Evolutionary conservation across 2,113 vertebrate genomes (phyloP).

Genomic region (rat (Rattus norvegicus)): DNA sequence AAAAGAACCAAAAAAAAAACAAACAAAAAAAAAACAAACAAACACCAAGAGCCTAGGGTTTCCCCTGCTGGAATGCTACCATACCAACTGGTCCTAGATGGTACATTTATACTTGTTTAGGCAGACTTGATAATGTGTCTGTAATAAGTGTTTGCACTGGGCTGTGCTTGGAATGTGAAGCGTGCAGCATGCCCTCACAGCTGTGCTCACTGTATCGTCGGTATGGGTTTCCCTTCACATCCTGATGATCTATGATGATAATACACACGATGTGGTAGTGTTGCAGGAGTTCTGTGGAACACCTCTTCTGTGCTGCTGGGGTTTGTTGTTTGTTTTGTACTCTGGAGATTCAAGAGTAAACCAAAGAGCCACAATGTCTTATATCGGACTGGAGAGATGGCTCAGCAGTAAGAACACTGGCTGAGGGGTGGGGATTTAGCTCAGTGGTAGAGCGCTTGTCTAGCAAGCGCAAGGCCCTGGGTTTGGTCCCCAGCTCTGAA

Average conservation of each 20-base stretch:
- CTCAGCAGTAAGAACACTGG: background rate
- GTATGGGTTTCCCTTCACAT: background rate
- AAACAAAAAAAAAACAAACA: too few species aligned
- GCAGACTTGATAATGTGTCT: background rate
- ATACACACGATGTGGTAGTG: background rate
- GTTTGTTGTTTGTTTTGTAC: background rate
- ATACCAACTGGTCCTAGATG: background rate
- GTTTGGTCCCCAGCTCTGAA: too few species aligned
- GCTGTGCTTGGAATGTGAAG: background rate
- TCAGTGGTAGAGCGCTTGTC: too few species aligned
- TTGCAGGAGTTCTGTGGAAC: background rate
- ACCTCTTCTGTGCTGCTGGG: background rate
- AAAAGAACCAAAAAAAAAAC: too few species aligned
- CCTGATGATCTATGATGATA: background rate
- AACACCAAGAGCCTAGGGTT: background rate
- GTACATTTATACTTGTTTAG: slow-evolving; percentile 10
- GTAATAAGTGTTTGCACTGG: background rate
- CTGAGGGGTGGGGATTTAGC: too few species aligned
- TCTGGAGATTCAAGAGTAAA: background rate
- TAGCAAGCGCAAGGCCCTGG: too few species aligned
- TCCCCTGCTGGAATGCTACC: background rate
- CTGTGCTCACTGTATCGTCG: background rate
- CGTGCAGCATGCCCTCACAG: background rate
- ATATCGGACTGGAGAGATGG: background rate
- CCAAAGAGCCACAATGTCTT: background rate